Base-by-base conservation (phyloP, 2,113 vertebrate genomes). In the Furnarius figulus region DNA sequence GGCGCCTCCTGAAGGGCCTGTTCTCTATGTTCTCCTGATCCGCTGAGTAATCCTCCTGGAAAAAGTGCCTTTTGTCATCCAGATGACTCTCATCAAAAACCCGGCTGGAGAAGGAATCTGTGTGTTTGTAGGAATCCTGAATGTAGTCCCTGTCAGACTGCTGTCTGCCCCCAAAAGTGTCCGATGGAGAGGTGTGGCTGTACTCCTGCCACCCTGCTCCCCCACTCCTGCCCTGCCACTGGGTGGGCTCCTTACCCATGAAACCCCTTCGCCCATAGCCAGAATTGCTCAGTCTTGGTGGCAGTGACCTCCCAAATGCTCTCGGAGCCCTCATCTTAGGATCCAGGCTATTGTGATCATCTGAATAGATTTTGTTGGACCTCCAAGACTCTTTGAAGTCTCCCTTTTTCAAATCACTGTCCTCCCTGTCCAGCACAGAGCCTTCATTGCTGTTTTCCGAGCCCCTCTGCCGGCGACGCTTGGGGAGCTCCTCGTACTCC, bases 401-500 rank as follows among this genome's bases (percentile, higher is more conserved):
- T 10, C 98, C 99, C 80, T 98, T 99, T 87, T 98, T 98, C 77
- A 97, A 39, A 40, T 98, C 97, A 2, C 96, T 96, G 23, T 98
- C 92, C 22, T 98, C 98, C 8, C 97, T 62, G 89, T 98, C 98
- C 20, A 85, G 89, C 20, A 94, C 93, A 1, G 92, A 56, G 12
- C 94, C 91, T 6, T 98, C 98, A 7, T 98, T 98, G 72, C 98
- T 98, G 19, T 98, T 98, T 94, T 99, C 99, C 0, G 98, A 94
- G 37, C 98, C 99, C 67, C 99, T 98, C 96, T 99, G 99, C 6
- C 99, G 98, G 1, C 99, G 98, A 14, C 99, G 98, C 92, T 99
- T 99, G 27, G 99, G 99, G 22, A 99, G 98, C 75, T 99, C 99
- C 89, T 99, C 99, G 0, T 99, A 99, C 66, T 99, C 99, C 0